Evolutionary conservation across 2,113 vertebrate genomes (phyloP), one percentile per base, ranked within the genome.

Genomic region (Tricholaema leucomelas): DNA sequence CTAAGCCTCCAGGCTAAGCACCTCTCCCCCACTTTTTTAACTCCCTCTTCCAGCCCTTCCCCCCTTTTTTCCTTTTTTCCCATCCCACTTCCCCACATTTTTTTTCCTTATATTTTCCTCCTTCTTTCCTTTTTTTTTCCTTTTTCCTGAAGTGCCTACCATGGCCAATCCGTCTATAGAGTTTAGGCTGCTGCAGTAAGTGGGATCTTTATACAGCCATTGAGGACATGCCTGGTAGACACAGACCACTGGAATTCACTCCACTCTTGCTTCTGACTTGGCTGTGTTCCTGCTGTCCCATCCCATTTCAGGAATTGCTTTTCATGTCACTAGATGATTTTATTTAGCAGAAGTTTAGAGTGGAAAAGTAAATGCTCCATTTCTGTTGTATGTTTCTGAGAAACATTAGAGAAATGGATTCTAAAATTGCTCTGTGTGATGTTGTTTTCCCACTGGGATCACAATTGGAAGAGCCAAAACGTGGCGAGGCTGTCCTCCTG

Each of bases 41-140:
- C 10, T 14, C 46, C 33, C 31, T 24, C 23, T 24, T 50, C 48
- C 23, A 46, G 12, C 12, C 36, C 11, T 24, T 28, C 15, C 4
- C 1, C 2, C n/a, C 58, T 52, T 58, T 35, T 15, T 50, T 25
- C 12, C 9, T 9, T 9, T 33, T 61, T 16, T 24, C 2, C 0
- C 12, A 24, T 50, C 23, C 12, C 48, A 3, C 23, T 25, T 12
- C 48, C 48, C 6, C 23, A 12, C 48, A 7, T 12, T 17, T 5
- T 30, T 12, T 17, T 5, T 30, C 5, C 4, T 31, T 6, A 33
- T 30, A 8, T n/a, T 40, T 46, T 30, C 9, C 30, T 15, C 6
- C 19, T 10, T 24, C 14, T 12, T 10, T 9, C 7, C 15, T 8
- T 14, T 3, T 0, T 12, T 4, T 0, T 15, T 15, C 5, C 30